Conservation (phyloP, 2,797 vertebrate species). For the Sebastes umbrosus region DNA sequence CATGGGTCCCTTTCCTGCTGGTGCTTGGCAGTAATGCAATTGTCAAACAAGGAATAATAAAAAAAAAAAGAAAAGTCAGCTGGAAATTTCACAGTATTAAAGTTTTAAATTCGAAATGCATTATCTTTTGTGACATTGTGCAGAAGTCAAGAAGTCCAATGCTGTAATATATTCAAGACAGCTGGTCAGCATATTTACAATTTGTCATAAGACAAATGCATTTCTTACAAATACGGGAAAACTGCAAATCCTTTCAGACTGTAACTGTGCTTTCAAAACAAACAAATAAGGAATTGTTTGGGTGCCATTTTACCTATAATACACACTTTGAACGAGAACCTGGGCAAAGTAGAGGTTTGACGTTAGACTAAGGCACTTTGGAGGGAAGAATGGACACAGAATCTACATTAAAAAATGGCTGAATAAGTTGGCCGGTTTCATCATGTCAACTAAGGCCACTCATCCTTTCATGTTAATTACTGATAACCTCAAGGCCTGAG, state of each 20-base stretch:
- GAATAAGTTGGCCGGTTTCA: not conserved
- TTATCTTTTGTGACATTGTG: not conserved
- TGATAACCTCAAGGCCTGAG: conserved; percentile 6
- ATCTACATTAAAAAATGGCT: not conserved
- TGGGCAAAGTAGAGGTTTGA: not conserved
- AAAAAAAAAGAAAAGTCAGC: not conserved
- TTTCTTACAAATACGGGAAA: not conserved
- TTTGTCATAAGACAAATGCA: not conserved
- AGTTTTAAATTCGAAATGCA: not conserved
- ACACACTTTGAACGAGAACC: not conserved
- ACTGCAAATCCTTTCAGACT: not conserved
- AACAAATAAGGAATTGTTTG: not conserved
- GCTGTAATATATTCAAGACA: not conserved
- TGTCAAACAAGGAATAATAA: not conserved
- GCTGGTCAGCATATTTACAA: not conserved
- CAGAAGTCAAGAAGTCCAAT: not conserved
- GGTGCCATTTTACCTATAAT: not conserved
- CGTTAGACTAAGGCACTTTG: conserved; percentile 58
- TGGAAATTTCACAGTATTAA: not conserved
- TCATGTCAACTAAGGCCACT: not conserved
- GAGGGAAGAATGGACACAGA: not conserved
- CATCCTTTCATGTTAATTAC: not conserved
- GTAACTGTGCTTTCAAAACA: not conserved
- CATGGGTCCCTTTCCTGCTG: conserved; percentile 7
- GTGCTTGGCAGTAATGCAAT: not conserved